phyloP scores from a whole-genome alignment of 2,113 vertebrate genomes.

The Ammodytes dubius region DNA sequence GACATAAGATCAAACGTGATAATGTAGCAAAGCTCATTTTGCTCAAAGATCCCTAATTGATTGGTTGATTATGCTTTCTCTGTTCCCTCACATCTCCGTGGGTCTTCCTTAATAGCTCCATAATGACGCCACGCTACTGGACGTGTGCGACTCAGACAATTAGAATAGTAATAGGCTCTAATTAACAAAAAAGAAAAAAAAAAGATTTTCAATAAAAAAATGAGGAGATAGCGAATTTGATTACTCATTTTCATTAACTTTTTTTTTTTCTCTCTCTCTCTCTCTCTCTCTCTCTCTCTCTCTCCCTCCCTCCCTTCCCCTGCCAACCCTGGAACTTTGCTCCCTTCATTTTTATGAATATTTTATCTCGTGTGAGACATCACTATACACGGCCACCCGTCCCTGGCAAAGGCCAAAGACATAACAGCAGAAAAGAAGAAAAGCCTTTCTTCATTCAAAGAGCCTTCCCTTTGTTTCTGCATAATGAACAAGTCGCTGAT shows the following conservation, averaged over 20 bases:
- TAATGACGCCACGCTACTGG: conserved; percentile 81
- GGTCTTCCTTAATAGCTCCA: conserved; percentile 85
- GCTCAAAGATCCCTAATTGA: conserved; percentile 83
- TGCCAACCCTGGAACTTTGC: conserved; percentile 88
- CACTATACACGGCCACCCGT: conserved; percentile 78
- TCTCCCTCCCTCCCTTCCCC: background rate
- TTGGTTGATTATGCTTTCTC: conserved; percentile 85
- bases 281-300: too few relatives aligned
- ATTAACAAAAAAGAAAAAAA: conserved; percentile 91
- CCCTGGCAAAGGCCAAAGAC: conserved; percentile 73
- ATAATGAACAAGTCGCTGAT: conserved; percentile 75
- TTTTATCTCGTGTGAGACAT: conserved; percentile 92
- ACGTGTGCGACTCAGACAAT: conserved; percentile 84
- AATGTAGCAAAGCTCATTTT: conserved; percentile 81
- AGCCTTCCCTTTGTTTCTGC: conserved; percentile 71
- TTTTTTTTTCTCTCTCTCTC: conserved; percentile 67
- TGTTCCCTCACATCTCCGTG: conserved; percentile 76
- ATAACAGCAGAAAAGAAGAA: conserved; percentile 39
- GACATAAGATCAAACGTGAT: conserved; percentile 83
- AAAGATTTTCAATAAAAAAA: conserved; percentile 94
- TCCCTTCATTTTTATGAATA: conserved; percentile 93
- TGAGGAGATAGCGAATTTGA: conserved; percentile 92
- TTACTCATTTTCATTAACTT: conserved; percentile 97
- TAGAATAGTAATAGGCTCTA: conserved; percentile 95
- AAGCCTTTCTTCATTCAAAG: conserved; percentile 67